Percentiles rank a stretch among this genome's conserved stretches.
These are phyloP conservation scores for Chloropsis cyanopogon DNA, from an alignment of 2,113 vertebrate genomes.

Conservation along the genomic window DNA sequence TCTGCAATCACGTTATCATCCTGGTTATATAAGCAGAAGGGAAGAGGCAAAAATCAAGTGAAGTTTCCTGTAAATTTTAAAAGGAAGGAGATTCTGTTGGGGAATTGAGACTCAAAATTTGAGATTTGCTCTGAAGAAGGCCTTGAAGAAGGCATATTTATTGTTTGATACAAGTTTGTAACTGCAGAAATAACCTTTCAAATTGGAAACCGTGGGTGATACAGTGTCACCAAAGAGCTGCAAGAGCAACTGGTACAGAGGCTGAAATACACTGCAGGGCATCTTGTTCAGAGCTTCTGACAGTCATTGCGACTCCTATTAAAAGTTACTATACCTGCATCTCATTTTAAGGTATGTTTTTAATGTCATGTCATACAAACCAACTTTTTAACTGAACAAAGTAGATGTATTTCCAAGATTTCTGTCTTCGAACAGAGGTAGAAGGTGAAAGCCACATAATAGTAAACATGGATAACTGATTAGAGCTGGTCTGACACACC, in stretches of 20 bases:
- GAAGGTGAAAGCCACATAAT: neutral
- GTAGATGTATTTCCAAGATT: neutral
- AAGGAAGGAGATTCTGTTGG: neutral
- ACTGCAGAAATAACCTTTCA: neutral
- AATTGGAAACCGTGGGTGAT: neutral
- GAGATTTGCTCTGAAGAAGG: neutral
- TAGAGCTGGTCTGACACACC: neutral
- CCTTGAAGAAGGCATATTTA: neutral
- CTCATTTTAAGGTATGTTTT: neutral
- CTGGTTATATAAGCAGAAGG: neutral
- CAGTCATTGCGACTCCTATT: fast-evolving
- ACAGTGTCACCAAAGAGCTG: neutral
- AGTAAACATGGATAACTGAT: neutral
- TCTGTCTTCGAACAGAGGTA: neutral
- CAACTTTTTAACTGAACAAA: neutral
- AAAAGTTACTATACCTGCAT: neutral
- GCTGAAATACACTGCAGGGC: neutral
- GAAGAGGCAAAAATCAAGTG: neutral
- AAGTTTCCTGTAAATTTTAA: neutral
- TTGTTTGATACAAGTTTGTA: neutral
- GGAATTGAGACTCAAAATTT: neutral
- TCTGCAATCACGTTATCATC: neutral
- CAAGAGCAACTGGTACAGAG: neutral
- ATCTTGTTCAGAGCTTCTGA: neutral
- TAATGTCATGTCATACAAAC: neutral